A percentile compares a stretch with the other conserved stretches of the same genome.
These are phyloP conservation scores for Protodeltote pygarga DNA, from an alignment of 2,888 invertebrate genomes.

Conservation along the genomic window DNA sequence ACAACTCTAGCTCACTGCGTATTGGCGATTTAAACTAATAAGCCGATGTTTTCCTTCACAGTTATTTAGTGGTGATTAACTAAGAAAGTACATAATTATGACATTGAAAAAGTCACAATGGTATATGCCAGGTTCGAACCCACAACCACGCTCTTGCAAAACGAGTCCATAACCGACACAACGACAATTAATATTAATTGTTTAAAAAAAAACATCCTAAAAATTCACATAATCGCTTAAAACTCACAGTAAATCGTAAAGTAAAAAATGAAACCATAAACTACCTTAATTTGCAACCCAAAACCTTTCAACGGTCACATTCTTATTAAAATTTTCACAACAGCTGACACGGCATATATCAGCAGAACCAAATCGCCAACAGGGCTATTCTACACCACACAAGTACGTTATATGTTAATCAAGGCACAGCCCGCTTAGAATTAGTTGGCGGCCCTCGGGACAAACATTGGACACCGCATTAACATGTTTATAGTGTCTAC, in stretches of 20 bases:
- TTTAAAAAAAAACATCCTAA: too few relatives aligned
- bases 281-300: constrained; percentile 11
- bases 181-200: too few relatives aligned
- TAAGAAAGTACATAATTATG: too few relatives aligned
- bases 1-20: too few relatives aligned
- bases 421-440: constrained; percentile 43
- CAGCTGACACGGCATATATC: constrained; percentile 25
- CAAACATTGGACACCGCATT: constrained; percentile 51
- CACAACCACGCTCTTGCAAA: too few relatives aligned
- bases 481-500: constrained; percentile 51
- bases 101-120: too few relatives aligned
- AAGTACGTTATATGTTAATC: constrained; percentile 54
- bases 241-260: neutral
- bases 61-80: too few relatives aligned
- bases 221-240: neutral
- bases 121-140: too few relatives aligned
- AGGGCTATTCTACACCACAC: constrained; percentile 34
- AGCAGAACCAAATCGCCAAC: constrained; percentile 27
- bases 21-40: too few relatives aligned
- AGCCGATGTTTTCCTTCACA: too few relatives aligned
- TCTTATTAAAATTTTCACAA: constrained; percentile 39
- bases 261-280: constrained; percentile 17
- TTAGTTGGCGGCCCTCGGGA: constrained; percentile 46
- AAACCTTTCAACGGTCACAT: constrained; percentile 7
- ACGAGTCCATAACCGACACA: too few relatives aligned